These are phyloP conservation scores for Pachyseris speciosa DNA, from an alignment of 64 coral and sea anemone species.

Conservation along the genomic window DNA sequence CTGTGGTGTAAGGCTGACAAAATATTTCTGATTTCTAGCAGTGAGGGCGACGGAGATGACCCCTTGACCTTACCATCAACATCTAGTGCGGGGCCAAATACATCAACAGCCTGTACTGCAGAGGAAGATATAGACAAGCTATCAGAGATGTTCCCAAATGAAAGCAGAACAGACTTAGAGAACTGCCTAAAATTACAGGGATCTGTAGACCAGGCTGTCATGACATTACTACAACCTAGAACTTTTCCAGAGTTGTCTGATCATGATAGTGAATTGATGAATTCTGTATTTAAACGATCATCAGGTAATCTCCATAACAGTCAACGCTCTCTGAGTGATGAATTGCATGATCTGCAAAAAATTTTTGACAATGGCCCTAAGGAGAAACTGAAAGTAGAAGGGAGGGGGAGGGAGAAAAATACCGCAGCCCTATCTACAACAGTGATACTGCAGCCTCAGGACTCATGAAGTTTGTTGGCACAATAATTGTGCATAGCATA, in stretches of 20 bases:
- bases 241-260: slow-evolving; percentile 27
- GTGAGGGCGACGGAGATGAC: slow-evolving; percentile 51
- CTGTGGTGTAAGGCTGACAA: slow-evolving; percentile 37
- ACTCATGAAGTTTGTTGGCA: slow-evolving; percentile 72
- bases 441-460: slow-evolving; percentile 59
- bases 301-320: not conserved
- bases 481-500: slow-evolving; percentile 73
- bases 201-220: slow-evolving; percentile 55
- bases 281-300: slow-evolving; percentile 55
- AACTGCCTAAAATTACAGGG: slow-evolving; percentile 64
- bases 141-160: slow-evolving; percentile 84
- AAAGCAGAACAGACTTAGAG: slow-evolving; percentile 64
- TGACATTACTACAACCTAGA: slow-evolving; percentile 40
- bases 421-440: slow-evolving; percentile 50
- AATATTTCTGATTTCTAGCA: slow-evolving; percentile 59
- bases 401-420: slow-evolving; percentile 8
- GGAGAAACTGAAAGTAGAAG: slow-evolving; percentile 65
- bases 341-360: slow-evolving; percentile 46
- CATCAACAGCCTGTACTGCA: slow-evolving; percentile 17
- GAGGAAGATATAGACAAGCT: slow-evolving; percentile 69
- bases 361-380: slow-evolving; percentile 47
- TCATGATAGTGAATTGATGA: slow-evolving; percentile 52
- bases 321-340: slow-evolving; percentile 26
- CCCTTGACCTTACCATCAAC: not conserved
- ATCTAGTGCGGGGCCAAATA: not conserved